These are phyloP conservation scores for Excalfactoria chinensis DNA, from an alignment of 2,113 vertebrate species.

Conservation along the genomic window DNA sequence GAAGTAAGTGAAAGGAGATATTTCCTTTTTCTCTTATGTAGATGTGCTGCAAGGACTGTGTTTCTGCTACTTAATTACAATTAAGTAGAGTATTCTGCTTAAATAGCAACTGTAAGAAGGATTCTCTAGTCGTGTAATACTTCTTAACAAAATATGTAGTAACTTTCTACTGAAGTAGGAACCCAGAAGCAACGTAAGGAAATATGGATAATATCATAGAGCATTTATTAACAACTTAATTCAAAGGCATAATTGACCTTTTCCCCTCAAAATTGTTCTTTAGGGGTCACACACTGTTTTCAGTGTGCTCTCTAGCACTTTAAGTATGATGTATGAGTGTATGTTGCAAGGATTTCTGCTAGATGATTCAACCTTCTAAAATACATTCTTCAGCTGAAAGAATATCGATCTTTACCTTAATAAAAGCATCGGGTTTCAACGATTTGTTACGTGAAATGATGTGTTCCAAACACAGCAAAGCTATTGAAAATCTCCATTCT, in stretches of 20 bases:
- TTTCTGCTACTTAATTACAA: conserved; percentile 18
- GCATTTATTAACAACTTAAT: not conserved
- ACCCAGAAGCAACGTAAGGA: not conserved
- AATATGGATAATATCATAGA: not conserved
- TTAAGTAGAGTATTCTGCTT: conserved; percentile 1
- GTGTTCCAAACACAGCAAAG: not conserved
- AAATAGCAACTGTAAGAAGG: not conserved
- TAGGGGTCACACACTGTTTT: not conserved
- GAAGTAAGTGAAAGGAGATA: not conserved
- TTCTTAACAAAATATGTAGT: not conserved
- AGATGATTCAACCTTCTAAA: not conserved
- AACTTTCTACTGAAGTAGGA: not conserved
- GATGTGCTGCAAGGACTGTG: not conserved
- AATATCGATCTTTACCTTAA: not conserved
- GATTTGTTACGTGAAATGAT: not conserved
- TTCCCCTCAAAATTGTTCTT: not conserved
- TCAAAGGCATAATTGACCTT: not conserved
- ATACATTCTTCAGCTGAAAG: not conserved
- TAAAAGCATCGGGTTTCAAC: not conserved
- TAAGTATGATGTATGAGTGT: not conserved
- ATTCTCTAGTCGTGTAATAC: not conserved
- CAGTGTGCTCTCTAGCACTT: not conserved
- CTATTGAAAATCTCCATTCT: not conserved
- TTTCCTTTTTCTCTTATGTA: not conserved
- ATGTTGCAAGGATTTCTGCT: not conserved